These are phyloP conservation scores for Megaptera novaeangliae DNA, from an alignment of 2,113 vertebrate genomes.

Conservation along the genomic window DNA sequence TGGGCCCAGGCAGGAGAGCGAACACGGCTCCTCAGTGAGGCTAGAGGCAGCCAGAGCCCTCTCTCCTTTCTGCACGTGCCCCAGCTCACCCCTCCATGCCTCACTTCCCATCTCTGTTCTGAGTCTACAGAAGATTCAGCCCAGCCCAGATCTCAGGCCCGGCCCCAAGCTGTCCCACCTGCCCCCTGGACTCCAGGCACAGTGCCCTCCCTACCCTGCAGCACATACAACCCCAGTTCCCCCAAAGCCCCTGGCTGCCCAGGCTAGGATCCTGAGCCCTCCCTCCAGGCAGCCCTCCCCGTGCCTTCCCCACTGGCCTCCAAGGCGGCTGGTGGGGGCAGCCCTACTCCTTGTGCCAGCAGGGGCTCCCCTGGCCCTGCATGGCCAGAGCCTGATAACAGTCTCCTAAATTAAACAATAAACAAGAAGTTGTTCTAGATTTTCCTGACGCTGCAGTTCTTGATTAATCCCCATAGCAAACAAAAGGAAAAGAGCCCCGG, in stretches of 20 bases:
- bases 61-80: neutral
- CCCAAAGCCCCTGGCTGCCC: neutral
- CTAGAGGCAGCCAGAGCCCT: neutral
- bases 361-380: neutral
- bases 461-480: constrained; percentile 75
- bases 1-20: neutral
- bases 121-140: neutral
- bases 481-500: constrained; percentile 52
- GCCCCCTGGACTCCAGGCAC: too few relatives aligned
- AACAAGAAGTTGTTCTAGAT: constrained; percentile 56
- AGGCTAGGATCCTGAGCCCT: neutral
- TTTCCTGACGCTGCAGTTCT: constrained; percentile 68
- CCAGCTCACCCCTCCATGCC: neutral
- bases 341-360: neutral
- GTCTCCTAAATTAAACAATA: constrained; percentile 71
- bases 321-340: neutral
- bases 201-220: too few relatives aligned
- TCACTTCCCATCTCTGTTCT: neutral
- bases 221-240: neutral
- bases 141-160: neutral
- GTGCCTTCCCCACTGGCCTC: neutral
- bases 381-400: neutral
- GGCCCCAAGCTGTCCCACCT: neutral
- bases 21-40: neutral
- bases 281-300: neutral